Conservation (phyloP, 2,888 invertebrate species). For the Aphelenchoides bicaudatus region DNA sequence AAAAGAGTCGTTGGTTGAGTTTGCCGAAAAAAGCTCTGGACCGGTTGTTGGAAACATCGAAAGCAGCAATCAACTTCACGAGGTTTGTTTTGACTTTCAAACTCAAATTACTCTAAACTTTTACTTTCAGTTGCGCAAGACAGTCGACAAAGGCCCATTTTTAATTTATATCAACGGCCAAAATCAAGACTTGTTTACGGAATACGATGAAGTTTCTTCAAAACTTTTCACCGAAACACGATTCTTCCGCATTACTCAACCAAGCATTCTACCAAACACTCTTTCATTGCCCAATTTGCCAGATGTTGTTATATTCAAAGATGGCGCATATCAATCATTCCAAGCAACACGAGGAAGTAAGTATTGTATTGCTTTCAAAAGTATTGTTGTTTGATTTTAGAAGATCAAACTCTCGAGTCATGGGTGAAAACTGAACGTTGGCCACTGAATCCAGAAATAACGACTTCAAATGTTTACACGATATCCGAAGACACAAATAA, state of each 20-base stretch:
- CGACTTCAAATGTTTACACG: constrained; percentile 45
- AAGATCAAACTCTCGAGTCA: constrained; percentile 22
- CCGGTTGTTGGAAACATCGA: constrained; percentile 38
- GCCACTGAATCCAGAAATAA: constrained; percentile 46
- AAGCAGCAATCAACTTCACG: constrained; percentile 26
- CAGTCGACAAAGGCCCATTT: constrained; percentile 40
- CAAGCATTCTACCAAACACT: not conserved
- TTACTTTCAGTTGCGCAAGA: constrained; percentile 32
- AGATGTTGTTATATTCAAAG: constrained; percentile 42
- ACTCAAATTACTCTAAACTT: constrained; percentile 7
- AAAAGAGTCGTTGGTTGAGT: constrained; percentile 52
- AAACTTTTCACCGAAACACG: constrained; percentile 44
- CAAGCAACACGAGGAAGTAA: too few species aligned
- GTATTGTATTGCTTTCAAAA: not conserved
- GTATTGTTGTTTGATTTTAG: not conserved
- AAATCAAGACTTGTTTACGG: constrained; percentile 26
- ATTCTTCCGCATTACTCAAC: constrained; percentile 27
- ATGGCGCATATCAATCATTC: constrained; percentile 32
- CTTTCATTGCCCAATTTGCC: constrained; percentile 20
- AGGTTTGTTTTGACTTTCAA: constrained; percentile 25
- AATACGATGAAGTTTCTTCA: constrained; percentile 41
- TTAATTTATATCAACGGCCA: constrained; percentile 38
- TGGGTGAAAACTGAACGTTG: constrained; percentile 56
- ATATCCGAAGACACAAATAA: constrained; percentile 47
- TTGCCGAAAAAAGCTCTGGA: constrained; percentile 49